These are phyloP conservation scores for Athripsodes cinereus DNA, from an alignment of 2,888 invertebrate genomes.

Conservation along the genomic window DNA sequence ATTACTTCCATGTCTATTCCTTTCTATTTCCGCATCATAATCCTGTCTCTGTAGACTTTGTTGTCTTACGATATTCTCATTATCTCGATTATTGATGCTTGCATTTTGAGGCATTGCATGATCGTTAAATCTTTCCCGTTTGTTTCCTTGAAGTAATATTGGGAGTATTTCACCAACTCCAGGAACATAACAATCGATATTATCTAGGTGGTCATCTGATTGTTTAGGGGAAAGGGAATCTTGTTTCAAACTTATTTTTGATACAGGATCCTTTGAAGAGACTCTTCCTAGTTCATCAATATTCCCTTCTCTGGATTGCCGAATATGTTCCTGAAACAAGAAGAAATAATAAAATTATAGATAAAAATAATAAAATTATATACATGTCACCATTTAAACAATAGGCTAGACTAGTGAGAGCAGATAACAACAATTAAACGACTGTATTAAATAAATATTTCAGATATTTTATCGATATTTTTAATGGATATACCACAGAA, in stretches of 20 bases:
- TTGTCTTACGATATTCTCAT: conserved; percentile 21
- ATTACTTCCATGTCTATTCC: conserved; percentile 9
- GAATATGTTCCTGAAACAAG: conserved; percentile 59
- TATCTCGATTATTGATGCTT: conserved; percentile 23
- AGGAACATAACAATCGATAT: conserved; percentile 40
- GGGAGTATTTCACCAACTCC: conserved; percentile 35
- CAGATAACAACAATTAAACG: no score
- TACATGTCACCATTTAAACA: no score
- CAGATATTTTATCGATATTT: no score
- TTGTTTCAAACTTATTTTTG: conserved; percentile 28
- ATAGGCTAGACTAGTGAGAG: no score
- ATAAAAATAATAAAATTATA: no score
- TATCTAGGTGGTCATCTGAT: conserved; percentile 19
- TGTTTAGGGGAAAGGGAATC: conserved; percentile 19
- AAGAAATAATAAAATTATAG: no score
- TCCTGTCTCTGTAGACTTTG: conserved; percentile 20
- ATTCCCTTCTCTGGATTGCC: conserved; percentile 74
- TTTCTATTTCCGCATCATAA: conserved; percentile 13
- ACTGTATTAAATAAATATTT: no score
- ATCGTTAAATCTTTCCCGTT: conserved; percentile 13
- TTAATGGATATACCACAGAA: no score
- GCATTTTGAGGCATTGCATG: conserved; percentile 11
- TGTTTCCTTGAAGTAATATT: conserved; percentile 18
- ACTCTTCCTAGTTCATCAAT: conserved; percentile 59
- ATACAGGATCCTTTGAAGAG: conserved; percentile 39